A percentile compares a stretch with the other conserved stretches of the same genome.
These are phyloP conservation scores for Gisinianus flammeolus DNA, from an alignment of 2,888 invertebrate genomes.

Conservation along the genomic window DNA sequence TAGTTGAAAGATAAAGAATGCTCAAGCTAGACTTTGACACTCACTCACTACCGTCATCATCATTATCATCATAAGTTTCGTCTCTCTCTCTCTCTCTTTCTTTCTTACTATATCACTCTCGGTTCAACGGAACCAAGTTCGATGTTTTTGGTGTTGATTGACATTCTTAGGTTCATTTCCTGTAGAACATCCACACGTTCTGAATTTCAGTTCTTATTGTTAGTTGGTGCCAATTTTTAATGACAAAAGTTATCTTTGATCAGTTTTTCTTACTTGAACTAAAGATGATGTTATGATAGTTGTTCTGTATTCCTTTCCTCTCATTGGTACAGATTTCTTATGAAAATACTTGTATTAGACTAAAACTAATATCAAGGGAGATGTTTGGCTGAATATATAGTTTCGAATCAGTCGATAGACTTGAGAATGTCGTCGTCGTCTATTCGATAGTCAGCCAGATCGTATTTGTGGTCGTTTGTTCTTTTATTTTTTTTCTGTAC, in stretches of 20 bases:
- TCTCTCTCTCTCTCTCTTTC: neutral
- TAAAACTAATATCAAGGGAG: constrained; percentile 17
- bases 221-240: constrained; percentile 47
- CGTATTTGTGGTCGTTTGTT: neutral
- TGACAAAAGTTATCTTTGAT: constrained; percentile 48
- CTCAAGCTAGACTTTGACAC: constrained; percentile 21
- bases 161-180: constrained; percentile 49
- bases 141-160: constrained; percentile 44
- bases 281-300: constrained; percentile 10
- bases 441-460: neutral
- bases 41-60: constrained; percentile 49
- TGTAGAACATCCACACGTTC: constrained; percentile 29
- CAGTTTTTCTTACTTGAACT: constrained; percentile 18
- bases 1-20: constrained; percentile 28
- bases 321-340: constrained; percentile 27
- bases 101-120: too few species aligned
- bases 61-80: constrained; percentile 48
- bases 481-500: neutral
- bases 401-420: constrained; percentile 32
- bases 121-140: constrained; percentile 23
- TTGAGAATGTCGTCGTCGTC: constrained; percentile 2
- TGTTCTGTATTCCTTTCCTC: constrained; percentile 12
- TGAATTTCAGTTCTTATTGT: constrained; percentile 10
- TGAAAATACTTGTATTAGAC: constrained; percentile 19
- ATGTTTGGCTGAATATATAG: constrained; percentile 25